Evolutionary conservation across 2,888 invertebrate species (phyloP).

Genomic region (Drosophila stalkeri): DNA sequence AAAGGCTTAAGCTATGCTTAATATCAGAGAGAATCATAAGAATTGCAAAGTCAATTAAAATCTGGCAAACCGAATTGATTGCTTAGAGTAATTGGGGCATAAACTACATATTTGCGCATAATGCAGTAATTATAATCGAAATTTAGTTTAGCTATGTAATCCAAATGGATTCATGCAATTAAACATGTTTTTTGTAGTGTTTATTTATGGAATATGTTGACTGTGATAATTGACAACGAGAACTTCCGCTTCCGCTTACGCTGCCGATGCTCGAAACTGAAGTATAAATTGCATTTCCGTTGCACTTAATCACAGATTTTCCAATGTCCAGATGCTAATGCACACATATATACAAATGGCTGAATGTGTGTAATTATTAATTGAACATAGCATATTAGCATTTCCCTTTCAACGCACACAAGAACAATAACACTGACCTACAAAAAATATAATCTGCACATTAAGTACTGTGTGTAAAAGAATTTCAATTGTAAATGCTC

Average conservation of each 20-base stretch:
- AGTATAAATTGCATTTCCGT: slow-evolving; percentile 69
- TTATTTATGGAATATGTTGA: neutral
- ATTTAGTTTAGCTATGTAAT: neutral
- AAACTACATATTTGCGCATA: neutral
- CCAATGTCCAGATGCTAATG: slow-evolving; percentile 19
- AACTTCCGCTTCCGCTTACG: slow-evolving; percentile 64
- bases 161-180: neutral
- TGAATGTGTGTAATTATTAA: slow-evolving; percentile 50
- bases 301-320: slow-evolving; percentile 36
- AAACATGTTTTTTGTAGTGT: neutral
- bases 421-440: neutral
- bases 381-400: slow-evolving; percentile 57
- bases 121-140: neutral
- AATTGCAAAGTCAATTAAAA: neutral
- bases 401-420: slow-evolving; percentile 47
- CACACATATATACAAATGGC: slow-evolving; percentile 3
- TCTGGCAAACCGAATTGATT: neutral
- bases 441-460: neutral
- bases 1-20: neutral
- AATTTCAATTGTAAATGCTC: neutral
- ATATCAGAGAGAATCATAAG: neutral
- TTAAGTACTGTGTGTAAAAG: no score
- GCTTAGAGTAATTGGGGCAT: neutral
- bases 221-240: slow-evolving; percentile 45
- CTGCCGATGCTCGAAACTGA: slow-evolving; percentile 46